Percentiles rank a stretch among this genome's conserved stretches.
phyloP scores from a whole-genome alignment of 2,888 invertebrate species.

The Acleris literana region DNA sequence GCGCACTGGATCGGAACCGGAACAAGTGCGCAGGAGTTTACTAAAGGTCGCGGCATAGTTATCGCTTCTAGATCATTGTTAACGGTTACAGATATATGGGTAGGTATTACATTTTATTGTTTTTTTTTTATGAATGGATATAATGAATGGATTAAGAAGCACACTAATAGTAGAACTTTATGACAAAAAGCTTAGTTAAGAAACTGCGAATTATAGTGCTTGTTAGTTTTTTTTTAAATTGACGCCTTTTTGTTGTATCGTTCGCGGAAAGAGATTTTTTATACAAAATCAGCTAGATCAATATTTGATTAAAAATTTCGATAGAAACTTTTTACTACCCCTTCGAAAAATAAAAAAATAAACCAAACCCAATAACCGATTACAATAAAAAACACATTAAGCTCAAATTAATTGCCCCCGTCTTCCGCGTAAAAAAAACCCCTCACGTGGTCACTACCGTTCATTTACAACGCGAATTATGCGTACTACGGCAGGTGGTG shows the following conservation, averaged over 20 bases:
- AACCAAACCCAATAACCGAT: slow-evolving; percentile 55
- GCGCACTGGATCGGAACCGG: slow-evolving; percentile 30
- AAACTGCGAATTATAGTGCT: too few species aligned
- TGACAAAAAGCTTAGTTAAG: too few species aligned
- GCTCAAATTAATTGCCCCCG: slow-evolving; percentile 78
- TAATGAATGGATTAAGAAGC: too few species aligned
- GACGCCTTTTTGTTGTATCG: too few species aligned
- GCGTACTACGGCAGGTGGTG: slow-evolving; percentile 83
- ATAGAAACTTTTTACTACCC: neutral
- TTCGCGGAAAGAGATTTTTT: too few species aligned
- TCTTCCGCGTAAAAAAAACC: slow-evolving; percentile 79
- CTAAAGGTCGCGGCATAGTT: slow-evolving; percentile 20
- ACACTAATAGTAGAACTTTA: too few species aligned
- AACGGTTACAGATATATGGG: slow-evolving; percentile 1
- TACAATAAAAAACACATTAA: slow-evolving; percentile 60
- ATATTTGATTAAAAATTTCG: too few species aligned
- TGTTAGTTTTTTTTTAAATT: too few species aligned
- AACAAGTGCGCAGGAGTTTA: slow-evolving; percentile 9
- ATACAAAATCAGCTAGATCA: too few species aligned
- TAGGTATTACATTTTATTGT: neutral
- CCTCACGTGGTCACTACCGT: slow-evolving; percentile 83
- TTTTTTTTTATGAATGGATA: neutral
- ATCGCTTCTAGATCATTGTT: slow-evolving; percentile 17
- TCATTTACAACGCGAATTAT: slow-evolving; percentile 83
- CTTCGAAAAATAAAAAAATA: neutral